These are phyloP conservation scores for Andrena camellia DNA, from an alignment of 2,888 invertebrate species.

Conservation along the genomic window DNA sequence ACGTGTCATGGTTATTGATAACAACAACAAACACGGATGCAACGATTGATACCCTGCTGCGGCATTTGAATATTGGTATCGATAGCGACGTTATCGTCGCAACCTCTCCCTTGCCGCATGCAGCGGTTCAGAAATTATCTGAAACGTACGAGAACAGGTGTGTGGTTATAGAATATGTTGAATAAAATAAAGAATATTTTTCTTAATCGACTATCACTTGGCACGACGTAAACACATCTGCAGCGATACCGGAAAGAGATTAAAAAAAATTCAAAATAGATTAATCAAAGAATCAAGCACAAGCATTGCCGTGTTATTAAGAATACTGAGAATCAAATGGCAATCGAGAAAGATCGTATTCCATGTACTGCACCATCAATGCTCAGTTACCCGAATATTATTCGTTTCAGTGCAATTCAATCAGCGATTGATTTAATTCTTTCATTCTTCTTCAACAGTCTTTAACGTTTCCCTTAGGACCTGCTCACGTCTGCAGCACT, in stretches of 20 bases:
- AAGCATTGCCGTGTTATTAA: too few species aligned
- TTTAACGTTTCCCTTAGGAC: constrained; percentile 54
- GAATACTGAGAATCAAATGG: too few species aligned
- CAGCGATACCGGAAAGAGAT: too few species aligned
- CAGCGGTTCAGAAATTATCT: constrained; percentile 39
- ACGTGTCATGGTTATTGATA: constrained; percentile 83
- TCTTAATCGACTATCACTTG: background rate
- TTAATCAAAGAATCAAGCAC: too few species aligned
- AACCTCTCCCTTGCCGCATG: constrained; percentile 65
- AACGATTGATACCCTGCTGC: constrained; percentile 78
- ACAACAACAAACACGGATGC: constrained; percentile 75
- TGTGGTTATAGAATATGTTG: background rate
- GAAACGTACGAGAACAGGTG: constrained; percentile 75
- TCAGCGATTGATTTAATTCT: background rate
- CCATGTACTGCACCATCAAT: too few species aligned
- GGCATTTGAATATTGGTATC: constrained; percentile 81
- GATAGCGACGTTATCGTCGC: constrained; percentile 83
- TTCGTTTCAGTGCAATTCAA: background rate
- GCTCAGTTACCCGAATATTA: too few species aligned
- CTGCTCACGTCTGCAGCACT: constrained; percentile 58
- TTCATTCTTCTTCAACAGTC: background rate
- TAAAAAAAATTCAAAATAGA: too few species aligned
- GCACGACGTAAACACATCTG: too few species aligned
- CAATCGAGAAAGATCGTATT: too few species aligned
- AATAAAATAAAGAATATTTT: background rate